Evolutionary conservation across 2,113 vertebrate species (phyloP).

Genomic region (Pygathrix nemaeus): DNA sequence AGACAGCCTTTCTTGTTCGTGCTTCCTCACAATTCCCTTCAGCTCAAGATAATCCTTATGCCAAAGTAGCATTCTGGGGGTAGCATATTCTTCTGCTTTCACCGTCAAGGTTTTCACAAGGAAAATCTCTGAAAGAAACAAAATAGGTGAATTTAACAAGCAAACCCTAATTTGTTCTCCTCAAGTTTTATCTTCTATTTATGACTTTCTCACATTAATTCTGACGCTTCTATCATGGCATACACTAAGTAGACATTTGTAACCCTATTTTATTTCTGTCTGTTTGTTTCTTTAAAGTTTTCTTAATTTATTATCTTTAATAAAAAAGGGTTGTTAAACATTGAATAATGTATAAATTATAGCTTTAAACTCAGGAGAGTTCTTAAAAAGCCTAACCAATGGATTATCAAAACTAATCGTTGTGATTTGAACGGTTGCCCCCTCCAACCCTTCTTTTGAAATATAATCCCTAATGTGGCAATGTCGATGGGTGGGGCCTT

Average conservation of each 20-base stretch:
- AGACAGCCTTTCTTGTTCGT: not conserved
- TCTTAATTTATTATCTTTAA: not conserved
- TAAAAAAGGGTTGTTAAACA: not conserved
- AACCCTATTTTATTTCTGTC: not conserved
- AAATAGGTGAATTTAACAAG: not conserved
- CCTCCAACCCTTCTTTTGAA: not conserved
- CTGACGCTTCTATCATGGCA: not conserved
- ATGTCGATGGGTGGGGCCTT: not conserved
- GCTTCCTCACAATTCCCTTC: not conserved
- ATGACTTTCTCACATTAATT: not conserved
- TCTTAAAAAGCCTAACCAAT: not conserved
- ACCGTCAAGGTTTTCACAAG: not conserved
- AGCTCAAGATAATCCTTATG: not conserved
- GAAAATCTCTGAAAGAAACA: not conserved
- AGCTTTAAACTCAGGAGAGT: not conserved
- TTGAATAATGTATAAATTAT: not conserved
- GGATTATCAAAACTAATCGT: not conserved
- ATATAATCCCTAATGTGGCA: not conserved
- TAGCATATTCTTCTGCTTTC: not conserved
- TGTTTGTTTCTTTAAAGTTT: not conserved
- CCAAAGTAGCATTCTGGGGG: not conserved
- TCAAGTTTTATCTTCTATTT: not conserved
- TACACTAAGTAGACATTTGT: not conserved
- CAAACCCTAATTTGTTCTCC: not conserved
- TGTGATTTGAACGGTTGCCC: not conserved